Conservation (phyloP, 2,888 invertebrate genomes). For the Prosapia bicincta region DNA sequence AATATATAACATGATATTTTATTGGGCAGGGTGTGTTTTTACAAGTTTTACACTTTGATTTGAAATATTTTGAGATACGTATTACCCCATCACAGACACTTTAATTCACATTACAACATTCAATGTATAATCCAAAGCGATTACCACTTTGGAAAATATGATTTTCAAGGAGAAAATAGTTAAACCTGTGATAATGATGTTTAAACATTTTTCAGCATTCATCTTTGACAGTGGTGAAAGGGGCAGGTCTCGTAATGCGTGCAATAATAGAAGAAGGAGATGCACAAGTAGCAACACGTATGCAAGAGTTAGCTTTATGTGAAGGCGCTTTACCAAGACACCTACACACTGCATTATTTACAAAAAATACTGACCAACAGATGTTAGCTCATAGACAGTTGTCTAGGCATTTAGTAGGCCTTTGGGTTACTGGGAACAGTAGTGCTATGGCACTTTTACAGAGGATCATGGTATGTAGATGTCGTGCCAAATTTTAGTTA, state of each 20-base stretch:
- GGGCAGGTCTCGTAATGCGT: constrained; percentile 94
- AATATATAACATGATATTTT: too few relatives aligned
- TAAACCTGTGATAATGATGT: too few relatives aligned
- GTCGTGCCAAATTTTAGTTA: too few relatives aligned
- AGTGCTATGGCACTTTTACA: constrained; percentile 82
- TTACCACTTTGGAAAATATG: too few relatives aligned
- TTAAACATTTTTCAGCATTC: constrained; percentile 80
- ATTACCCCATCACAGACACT: too few relatives aligned
- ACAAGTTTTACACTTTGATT: too few relatives aligned
- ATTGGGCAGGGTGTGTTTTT: too few relatives aligned
- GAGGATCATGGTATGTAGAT: constrained; percentile 85
- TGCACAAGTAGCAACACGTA: constrained; percentile 83
- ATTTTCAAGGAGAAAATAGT: too few relatives aligned
- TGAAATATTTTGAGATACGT: too few relatives aligned
- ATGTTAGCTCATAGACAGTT: constrained; percentile 85
- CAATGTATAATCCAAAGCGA: too few relatives aligned
- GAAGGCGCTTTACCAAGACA: constrained; percentile 96
- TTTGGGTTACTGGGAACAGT: constrained; percentile 95
- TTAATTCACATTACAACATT: too few relatives aligned
- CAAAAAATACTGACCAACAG: constrained; percentile 73
- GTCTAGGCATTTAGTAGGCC: constrained; percentile 87
- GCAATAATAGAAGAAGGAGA: constrained; percentile 98
- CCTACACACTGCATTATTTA: constrained; percentile 85
- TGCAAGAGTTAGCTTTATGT: constrained; percentile 93
- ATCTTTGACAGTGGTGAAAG: constrained; percentile 94